phyloP scores from a whole-genome alignment of 2,113 vertebrate species.

The Sinocyclocheilus anophthalmus region DNA sequence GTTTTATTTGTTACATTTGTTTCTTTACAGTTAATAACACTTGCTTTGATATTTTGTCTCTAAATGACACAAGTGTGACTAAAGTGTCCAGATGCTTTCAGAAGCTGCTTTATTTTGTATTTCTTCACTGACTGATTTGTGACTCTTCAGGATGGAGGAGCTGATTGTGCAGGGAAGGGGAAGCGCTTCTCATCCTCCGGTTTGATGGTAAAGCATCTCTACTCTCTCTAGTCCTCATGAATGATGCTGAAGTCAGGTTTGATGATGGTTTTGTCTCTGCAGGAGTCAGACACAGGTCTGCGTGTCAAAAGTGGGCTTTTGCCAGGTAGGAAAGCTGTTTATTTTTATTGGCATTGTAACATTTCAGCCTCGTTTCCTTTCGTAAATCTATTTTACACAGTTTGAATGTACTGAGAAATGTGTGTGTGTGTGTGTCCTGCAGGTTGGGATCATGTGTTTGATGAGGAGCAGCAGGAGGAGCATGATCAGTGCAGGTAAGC shows the following conservation, averaged over 20 bases:
- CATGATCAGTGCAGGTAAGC: neutral
- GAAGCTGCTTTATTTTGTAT: neutral
- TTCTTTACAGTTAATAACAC: no score
- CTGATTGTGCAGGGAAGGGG: neutral
- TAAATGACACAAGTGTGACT: no score
- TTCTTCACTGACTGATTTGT: neutral
- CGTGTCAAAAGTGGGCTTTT: neutral
- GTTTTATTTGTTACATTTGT: no score
- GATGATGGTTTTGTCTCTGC: neutral
- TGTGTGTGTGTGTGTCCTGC: neutral
- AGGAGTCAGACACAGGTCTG: neutral
- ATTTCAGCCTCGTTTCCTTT: no score
- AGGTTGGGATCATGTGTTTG: neutral
- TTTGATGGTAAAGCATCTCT: neutral
- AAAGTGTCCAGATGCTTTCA: no score
- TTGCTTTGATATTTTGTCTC: no score
- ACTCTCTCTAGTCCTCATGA: neutral
- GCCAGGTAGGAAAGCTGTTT: neutral
- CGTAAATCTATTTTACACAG: no score
- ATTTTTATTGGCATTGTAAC: no score
- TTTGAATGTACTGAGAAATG: no score
- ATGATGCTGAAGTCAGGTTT: neutral
- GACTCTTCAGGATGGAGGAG: neutral
- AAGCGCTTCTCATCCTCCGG: neutral
- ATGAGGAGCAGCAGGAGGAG: neutral